Percentiles rank a stretch among this genome's conserved stretches.
These are phyloP conservation scores for Aviceda subcristata DNA, from an alignment of 2,113 vertebrate genomes.

Conservation along the genomic window DNA sequence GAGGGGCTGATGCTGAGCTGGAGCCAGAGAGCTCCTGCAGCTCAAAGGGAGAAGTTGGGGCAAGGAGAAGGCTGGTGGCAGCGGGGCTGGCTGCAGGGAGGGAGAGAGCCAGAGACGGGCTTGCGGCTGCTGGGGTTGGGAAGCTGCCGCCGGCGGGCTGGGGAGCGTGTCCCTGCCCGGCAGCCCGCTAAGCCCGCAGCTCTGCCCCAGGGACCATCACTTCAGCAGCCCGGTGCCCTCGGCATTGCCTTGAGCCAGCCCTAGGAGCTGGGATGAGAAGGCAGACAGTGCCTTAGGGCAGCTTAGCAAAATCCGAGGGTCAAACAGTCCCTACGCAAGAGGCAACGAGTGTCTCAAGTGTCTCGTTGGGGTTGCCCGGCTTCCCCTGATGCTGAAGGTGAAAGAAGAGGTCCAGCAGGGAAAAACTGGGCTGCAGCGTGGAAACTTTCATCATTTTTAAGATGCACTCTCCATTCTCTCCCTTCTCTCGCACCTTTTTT, in stretches of 20 bases:
- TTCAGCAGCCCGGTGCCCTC: background rate
- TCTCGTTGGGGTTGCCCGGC: background rate
- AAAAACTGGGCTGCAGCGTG: background rate
- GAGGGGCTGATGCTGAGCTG: background rate
- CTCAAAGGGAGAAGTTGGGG: accelerated
- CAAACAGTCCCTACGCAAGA: background rate
- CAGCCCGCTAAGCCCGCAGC: background rate
- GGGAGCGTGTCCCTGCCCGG: background rate
- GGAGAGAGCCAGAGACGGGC: background rate
- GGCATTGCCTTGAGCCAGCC: background rate
- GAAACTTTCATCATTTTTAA: background rate
- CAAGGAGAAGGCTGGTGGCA: background rate
- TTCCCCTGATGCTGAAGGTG: background rate
- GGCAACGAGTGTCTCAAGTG: background rate
- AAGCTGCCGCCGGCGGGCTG: accelerated
- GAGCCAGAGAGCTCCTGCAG: background rate
- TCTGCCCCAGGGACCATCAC: accelerated
- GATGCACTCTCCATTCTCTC: background rate
- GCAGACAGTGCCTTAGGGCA: background rate
- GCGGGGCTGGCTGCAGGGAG: too few relatives aligned
- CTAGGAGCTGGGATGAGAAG: background rate
- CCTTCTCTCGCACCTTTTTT: background rate
- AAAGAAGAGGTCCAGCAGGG: background rate
- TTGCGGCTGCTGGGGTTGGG: background rate
- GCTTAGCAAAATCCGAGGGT: background rate